Evolutionary conservation across 2,113 vertebrate species (phyloP), one percentile per base, ranked within the genome.

Genomic region (Onychostoma macrolepis): DNA sequence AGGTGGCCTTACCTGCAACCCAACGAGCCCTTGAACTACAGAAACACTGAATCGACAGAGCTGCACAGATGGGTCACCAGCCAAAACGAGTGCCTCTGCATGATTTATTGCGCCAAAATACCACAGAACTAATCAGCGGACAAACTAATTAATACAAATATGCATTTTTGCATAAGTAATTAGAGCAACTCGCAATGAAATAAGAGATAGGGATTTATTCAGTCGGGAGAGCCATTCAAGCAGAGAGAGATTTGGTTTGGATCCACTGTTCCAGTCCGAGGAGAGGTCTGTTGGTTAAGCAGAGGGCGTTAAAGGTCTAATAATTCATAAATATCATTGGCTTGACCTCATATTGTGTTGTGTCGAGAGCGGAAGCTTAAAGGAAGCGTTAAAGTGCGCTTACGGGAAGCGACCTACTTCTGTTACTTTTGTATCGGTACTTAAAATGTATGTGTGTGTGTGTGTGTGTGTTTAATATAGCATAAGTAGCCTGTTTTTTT

Each of bases 121-220:
- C 95, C 95, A 96, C 94, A 85, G 88, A 96, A 96, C 95, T 97
- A 96, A 97, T 97, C 96, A 97, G 95, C 90, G 92, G 95, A 95
- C 94, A 96, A 96, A 96, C 96, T 96, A 97, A 97, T 97, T 97
- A 97, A 96, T 97, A 96, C 93, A 95, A 96, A 97, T 97, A 95
- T 97, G 96, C 96, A 97, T 97, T 96, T 96, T 96, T 97, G 96
- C 96, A 96, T 96, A 96, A 96, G 96, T 95, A 97, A 97, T 97
- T 96, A 97, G 93, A 93, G 93, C 93, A 93, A 95, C 91, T 92
- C 93, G 93, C 95, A 94, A 95, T 92, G 95, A 94, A 95, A 96
- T 96, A 95, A 96, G 96, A 94, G 95, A 58, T 17, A 94, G 94
- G 92, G 90, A 92, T 88, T 95, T 94, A 95, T 92, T 96, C 93